These are phyloP conservation scores for Cataglyphis livida DNA, from an alignment of 2,888 invertebrate species.

Conservation along the genomic window DNA sequence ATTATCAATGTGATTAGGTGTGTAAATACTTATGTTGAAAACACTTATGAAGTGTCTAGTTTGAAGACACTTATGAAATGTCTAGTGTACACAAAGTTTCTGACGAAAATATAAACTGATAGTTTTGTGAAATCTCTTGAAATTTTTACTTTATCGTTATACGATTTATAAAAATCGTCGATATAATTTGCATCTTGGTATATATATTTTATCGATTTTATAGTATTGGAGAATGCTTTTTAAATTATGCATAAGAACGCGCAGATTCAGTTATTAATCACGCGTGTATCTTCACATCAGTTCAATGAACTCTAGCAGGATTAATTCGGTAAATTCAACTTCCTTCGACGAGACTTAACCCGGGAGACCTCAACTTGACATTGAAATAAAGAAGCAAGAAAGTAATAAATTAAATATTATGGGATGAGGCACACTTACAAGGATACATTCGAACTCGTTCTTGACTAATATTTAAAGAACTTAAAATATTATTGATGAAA, in stretches of 20 bases:
- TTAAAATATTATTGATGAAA: background rate
- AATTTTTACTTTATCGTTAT: background rate
- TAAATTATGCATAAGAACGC: background rate
- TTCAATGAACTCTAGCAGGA: constrained; percentile 74
- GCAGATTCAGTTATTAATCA: constrained; percentile 27
- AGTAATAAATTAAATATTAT: constrained; percentile 41
- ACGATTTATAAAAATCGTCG: background rate
- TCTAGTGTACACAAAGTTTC: background rate
- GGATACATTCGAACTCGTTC: background rate
- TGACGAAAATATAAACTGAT: background rate
- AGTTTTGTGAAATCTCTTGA: background rate
- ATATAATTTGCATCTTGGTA: background rate
- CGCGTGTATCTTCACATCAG: constrained; percentile 43
- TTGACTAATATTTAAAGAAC: background rate
- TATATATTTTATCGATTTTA: background rate
- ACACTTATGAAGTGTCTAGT: background rate
- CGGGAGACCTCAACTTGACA: constrained; percentile 67
- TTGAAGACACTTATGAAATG: background rate
- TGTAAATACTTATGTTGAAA: background rate
- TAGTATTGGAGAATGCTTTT: background rate
- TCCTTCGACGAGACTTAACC: constrained; percentile 71
- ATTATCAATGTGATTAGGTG: background rate
- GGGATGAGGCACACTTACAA: background rate
- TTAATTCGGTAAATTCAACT: constrained; percentile 71
- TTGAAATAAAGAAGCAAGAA: constrained; percentile 67